Conservation (phyloP, 2,797 vertebrate genomes). For the Bovichtus variegatus region DNA sequence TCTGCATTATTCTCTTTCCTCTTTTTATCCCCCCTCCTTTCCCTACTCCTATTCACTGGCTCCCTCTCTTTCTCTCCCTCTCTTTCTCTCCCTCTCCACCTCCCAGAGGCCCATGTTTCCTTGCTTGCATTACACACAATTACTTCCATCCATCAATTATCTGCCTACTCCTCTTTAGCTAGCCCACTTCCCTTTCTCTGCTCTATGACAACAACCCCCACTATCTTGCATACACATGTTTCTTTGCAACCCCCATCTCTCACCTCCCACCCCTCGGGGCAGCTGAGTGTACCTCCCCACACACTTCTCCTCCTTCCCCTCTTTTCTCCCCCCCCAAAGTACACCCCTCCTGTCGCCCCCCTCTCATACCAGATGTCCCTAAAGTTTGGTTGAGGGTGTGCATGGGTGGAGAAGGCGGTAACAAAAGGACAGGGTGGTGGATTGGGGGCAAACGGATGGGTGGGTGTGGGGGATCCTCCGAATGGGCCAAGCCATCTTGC, state of each 20-base stretch:
- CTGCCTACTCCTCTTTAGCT: conserved; percentile 74
- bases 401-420: conserved; percentile 54
- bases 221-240: conserved; percentile 63
- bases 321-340: conserved; percentile 20
- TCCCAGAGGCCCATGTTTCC: conserved; percentile 79
- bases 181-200: conserved; percentile 64
- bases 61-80: conserved; percentile 41
- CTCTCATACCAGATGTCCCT: conserved; percentile 83
- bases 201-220: conserved; percentile 66
- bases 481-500: conserved; percentile 73
- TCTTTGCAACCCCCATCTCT: conserved; percentile 63
- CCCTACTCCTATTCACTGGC: conserved; percentile 44
- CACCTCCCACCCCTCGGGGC: conserved; percentile 57
- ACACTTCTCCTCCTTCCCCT: conserved; percentile 30
- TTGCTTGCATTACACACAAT: conserved; percentile 83
- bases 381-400: conserved; percentile 71
- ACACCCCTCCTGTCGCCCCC: conserved; percentile 22
- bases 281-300: conserved; percentile 70
- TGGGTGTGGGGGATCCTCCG: conserved; percentile 45
- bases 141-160: conserved; percentile 84
- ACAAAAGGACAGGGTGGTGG: conserved; percentile 68
- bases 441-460: conserved; percentile 40
- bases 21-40: conserved; percentile 23
- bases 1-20: conserved; percentile 55
- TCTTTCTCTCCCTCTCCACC: conserved; percentile 50